Evolutionary conservation across 2,888 invertebrate genomes (phyloP).

Genomic region (Stenurella melanura): DNA sequence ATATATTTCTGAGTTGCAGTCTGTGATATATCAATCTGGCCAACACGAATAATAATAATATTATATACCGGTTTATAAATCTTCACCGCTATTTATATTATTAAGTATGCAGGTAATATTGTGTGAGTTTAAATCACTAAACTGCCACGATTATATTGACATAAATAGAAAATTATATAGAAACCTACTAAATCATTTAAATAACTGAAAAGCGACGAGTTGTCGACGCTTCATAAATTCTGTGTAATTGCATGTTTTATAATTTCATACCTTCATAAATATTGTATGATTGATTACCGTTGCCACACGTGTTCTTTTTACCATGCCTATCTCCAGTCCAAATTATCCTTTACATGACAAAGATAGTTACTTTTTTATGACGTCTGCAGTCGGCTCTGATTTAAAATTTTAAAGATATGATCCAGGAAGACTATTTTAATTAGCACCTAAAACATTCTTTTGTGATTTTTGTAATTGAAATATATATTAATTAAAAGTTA

Average conservation of each 20-base stretch:
- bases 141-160: background rate
- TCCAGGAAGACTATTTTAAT: too few relatives aligned
- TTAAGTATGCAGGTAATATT: background rate
- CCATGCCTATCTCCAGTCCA: conserved; percentile 57
- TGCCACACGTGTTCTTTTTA: conserved; percentile 55
- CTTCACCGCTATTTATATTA: background rate
- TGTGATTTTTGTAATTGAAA: too few relatives aligned
- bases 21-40: background rate
- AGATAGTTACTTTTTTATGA: background rate
- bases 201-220: conserved; percentile 11
- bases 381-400: too few relatives aligned
- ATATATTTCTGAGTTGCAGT: background rate
- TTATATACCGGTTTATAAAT: background rate
- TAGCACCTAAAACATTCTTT: too few relatives aligned
- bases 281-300: conserved; percentile 56
- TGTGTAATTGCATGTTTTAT: conserved; percentile 54
- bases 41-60: background rate
- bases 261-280: conserved; percentile 58
- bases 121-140: conserved; percentile 3
- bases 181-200: conserved; percentile 9
- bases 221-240: conserved; percentile 32
- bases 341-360: conserved; percentile 50
- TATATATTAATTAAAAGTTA: too few relatives aligned
- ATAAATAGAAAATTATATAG: background rate
- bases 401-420: too few relatives aligned